Conservation (phyloP, 1,140 invertebrate species). For the Drosophila obscura region DNA sequence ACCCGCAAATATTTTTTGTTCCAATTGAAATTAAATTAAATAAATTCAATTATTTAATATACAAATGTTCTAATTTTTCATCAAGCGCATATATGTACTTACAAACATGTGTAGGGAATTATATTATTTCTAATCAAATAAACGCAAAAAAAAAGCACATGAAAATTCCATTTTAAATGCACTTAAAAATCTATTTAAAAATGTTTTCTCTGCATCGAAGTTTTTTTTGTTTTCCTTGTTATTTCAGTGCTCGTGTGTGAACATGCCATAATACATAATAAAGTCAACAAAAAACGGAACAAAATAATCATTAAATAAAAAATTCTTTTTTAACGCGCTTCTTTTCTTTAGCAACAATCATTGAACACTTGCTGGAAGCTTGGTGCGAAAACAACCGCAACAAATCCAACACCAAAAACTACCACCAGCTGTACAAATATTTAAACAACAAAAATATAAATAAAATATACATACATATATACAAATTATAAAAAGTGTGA, state of each 20-base stretch:
- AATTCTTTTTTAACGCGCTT: conserved; percentile 2
- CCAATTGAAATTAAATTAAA: no score
- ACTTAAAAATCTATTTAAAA: conserved; percentile 58
- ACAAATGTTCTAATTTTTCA: no score
- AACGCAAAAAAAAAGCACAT: conserved; percentile 22
- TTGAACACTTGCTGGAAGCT: conserved; percentile 38
- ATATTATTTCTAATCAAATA: neutral
- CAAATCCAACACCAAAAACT: conserved; percentile 10
- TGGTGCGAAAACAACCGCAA: conserved; percentile 28
- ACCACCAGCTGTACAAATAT: conserved; percentile 64
- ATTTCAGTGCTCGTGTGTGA: neutral
- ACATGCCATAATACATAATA: conserved; percentile 1
- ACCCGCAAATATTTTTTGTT: no score
- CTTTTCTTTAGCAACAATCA: conserved; percentile 31
- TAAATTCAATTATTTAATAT: no score
- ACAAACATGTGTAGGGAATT: no score
- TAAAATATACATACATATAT: conserved; percentile 24
- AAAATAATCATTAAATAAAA: neutral
- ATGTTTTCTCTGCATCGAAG: neutral
- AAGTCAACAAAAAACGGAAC: neutral
- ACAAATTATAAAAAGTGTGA: conserved; percentile 12
- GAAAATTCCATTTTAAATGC: conserved; percentile 23
- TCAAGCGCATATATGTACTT: no score
- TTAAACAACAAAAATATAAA: conserved; percentile 26
- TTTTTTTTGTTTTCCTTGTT: neutral